These are phyloP conservation scores for Netelia inedita DNA, from an alignment of 2,888 invertebrate genomes.

Conservation along the genomic window DNA sequence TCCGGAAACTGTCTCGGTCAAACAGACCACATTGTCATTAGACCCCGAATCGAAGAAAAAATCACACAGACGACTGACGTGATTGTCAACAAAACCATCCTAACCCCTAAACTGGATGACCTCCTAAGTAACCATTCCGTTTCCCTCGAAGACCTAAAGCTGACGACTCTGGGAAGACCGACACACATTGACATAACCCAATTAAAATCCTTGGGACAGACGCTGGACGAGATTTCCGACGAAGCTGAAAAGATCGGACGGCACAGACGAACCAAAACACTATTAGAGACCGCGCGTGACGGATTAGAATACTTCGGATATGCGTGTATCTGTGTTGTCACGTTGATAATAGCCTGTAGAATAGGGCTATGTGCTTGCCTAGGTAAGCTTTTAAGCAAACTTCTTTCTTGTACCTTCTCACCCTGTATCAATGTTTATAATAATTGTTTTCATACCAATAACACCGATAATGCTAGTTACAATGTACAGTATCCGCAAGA, in stretches of 20 bases:
- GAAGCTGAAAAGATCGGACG: too few relatives aligned
- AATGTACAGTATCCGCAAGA: background rate
- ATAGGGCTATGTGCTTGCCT: too few relatives aligned
- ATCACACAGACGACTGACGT: conserved; percentile 11
- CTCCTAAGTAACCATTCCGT: background rate
- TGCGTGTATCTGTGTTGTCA: too few relatives aligned
- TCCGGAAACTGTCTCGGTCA: conserved; percentile 13
- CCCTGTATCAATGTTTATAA: too few relatives aligned
- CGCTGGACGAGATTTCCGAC: conserved; percentile 20
- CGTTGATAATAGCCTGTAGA: too few relatives aligned
- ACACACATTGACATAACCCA: conserved; percentile 27
- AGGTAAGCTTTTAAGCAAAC: too few relatives aligned
- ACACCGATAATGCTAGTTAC: conserved; percentile 3
- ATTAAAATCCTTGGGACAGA: conserved; percentile 27
- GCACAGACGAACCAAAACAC: too few relatives aligned
- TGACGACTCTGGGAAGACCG: conserved; percentile 12
- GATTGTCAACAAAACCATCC: background rate
- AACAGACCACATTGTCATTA: conserved; percentile 20
- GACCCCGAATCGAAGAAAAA: background rate
- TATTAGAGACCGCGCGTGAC: too few relatives aligned
- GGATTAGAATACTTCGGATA: too few relatives aligned
- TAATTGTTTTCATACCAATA: conserved; percentile 28
- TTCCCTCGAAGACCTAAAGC: background rate
- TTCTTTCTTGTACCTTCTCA: too few relatives aligned
- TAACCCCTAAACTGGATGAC: background rate